Percentiles rank a stretch among this genome's conserved stretches.
phyloP scores from a whole-genome alignment of 2,888 invertebrate genomes.

The Neoitamus cyanurus region DNA sequence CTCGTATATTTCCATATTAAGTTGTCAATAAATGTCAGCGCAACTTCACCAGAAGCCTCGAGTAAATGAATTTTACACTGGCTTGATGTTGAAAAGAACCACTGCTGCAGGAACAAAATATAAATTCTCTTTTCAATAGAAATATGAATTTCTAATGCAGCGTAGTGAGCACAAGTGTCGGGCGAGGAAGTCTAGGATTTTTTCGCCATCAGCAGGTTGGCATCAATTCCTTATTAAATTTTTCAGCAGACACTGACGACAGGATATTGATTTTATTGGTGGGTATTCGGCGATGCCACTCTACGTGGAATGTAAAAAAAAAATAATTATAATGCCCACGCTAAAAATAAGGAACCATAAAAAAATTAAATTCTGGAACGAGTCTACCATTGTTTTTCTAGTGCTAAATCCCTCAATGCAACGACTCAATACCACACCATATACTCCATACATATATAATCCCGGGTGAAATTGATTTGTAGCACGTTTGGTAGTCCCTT shows the following conservation, averaged over 20 bases:
- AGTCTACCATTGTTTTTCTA: too few relatives aligned
- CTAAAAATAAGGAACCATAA: too few relatives aligned
- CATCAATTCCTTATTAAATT: slow-evolving; percentile 22
- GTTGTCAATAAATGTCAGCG: slow-evolving; percentile 20
- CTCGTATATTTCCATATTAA: slow-evolving; percentile 3
- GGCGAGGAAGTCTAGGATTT: too few relatives aligned
- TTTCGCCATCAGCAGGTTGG: background rate
- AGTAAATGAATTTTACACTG: slow-evolving; percentile 2
- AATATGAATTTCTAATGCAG: background rate
- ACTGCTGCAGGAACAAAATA: background rate
- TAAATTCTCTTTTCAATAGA: background rate
- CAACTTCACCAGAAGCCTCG: background rate
- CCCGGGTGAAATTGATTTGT: too few relatives aligned
- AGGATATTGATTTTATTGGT: background rate
- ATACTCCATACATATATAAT: too few relatives aligned
- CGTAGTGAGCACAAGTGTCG: background rate
- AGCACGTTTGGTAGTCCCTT: too few relatives aligned
- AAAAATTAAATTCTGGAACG: too few relatives aligned
- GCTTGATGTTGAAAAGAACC: background rate
- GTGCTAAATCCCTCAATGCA: too few relatives aligned
- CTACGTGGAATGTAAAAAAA: too few relatives aligned
- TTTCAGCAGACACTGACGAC: background rate
- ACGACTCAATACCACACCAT: too few relatives aligned
- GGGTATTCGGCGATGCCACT: background rate
- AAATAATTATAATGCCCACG: too few relatives aligned